These are phyloP conservation scores for Chlorops oryzae DNA, from an alignment of 1,140 invertebrate species.

Conservation along the genomic window DNA sequence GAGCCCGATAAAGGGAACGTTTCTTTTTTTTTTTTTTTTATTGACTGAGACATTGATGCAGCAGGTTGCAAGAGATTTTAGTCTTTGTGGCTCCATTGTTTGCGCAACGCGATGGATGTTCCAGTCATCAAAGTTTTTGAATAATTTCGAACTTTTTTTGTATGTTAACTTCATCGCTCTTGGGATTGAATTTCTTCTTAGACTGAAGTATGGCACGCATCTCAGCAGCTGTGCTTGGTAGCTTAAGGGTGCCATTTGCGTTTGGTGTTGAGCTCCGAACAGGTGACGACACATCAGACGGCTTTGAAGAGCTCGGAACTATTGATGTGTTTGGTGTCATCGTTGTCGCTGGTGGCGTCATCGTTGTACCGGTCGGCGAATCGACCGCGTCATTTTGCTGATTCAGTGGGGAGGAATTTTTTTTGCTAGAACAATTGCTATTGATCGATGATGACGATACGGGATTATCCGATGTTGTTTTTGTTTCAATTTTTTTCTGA, in stretches of 20 bases:
- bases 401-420: no score
- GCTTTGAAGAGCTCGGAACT: slow-evolving; percentile 19
- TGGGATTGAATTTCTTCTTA: slow-evolving; percentile 81
- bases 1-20: no score
- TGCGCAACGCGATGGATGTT: no score
- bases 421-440: no score
- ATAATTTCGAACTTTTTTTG: slow-evolving; percentile 89
- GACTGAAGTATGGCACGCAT: slow-evolving; percentile 75
- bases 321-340: slow-evolving; percentile 20
- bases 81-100: no score
- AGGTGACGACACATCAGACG: slow-evolving; percentile 18
- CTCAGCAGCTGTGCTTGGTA: slow-evolving; percentile 82
- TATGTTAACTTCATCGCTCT: slow-evolving; percentile 80
- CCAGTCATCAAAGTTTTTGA: slow-evolving; percentile 79
- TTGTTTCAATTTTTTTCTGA: no score
- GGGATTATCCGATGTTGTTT: no score
- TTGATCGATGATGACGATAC: no score
- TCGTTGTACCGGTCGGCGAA: slow-evolving; percentile 40
- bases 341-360: slow-evolving; percentile 28
- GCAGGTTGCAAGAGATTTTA: no score
- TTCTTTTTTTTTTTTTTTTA: no score
- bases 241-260: slow-evolving; percentile 57
- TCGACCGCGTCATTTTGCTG: no score
- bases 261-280: slow-evolving; percentile 23
- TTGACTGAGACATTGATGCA: no score